These are phyloP conservation scores for Graphium colonna DNA, from an alignment of 2,888 invertebrate genomes.

Conservation along the genomic window DNA sequence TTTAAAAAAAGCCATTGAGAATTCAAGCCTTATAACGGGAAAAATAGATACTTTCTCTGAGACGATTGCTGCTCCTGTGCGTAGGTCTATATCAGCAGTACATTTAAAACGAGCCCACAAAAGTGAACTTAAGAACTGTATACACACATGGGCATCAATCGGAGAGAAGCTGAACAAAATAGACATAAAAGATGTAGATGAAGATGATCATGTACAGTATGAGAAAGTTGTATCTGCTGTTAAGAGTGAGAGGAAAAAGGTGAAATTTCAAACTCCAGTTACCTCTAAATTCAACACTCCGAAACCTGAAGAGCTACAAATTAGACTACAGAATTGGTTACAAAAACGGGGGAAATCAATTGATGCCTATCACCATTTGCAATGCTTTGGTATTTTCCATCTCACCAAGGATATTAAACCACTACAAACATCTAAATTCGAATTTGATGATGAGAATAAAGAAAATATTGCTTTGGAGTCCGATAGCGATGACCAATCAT, in stretches of 20 bases:
- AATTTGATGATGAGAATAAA: conserved; percentile 69
- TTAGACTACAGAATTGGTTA: conserved; percentile 72
- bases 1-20: conserved; percentile 47
- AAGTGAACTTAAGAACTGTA: conserved; percentile 54
- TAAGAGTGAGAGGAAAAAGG: conserved; percentile 66
- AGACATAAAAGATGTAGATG: conserved; percentile 49
- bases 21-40: conserved; percentile 43
- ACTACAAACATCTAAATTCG: conserved; percentile 31
- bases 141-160: conserved; percentile 66
- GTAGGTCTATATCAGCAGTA: conserved; percentile 71
- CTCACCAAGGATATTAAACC: conserved; percentile 37
- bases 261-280: conserved; percentile 61
- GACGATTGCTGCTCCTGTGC: conserved; percentile 35
- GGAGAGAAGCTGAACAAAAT: conserved; percentile 58
- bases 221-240: conserved; percentile 57
- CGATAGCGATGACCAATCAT: conserved; percentile 64
- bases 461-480: conserved; percentile 70
- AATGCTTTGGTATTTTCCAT: conserved; percentile 73
- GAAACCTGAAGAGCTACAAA: conserved; percentile 57
- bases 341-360: conserved; percentile 70
- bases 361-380: conserved; percentile 72
- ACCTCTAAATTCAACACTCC: conserved; percentile 55
- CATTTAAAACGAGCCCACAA: conserved; percentile 65
- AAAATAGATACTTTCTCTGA: conserved; percentile 51
- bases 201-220: conserved; percentile 46